phyloP scores from a whole-genome alignment of 2,797 vertebrate species.

The Peromyscus aztecus region DNA sequence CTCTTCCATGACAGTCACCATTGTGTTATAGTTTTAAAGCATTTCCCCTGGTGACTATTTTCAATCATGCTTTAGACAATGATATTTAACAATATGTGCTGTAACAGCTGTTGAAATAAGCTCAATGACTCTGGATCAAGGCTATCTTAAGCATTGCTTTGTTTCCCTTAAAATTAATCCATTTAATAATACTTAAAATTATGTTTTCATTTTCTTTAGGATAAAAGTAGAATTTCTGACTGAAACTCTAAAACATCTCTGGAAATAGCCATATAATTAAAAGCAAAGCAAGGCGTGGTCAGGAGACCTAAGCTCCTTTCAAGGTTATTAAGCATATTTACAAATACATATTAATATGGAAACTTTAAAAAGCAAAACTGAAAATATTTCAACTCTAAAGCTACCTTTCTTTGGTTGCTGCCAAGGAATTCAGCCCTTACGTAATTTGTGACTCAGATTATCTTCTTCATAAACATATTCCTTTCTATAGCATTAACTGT shows the following conservation, averaged over 20 bases:
- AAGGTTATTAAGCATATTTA: conserved; percentile 43
- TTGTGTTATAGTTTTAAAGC: neutral
- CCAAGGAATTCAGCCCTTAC: neutral
- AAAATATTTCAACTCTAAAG: conserved; percentile 53
- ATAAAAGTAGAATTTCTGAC: conserved; percentile 42
- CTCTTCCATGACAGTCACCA: neutral
- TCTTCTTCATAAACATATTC: conserved; percentile 63
- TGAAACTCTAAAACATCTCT: conserved; percentile 6
- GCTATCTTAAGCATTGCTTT: neutral
- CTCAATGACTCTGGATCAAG: neutral
- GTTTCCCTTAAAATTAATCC: conserved; percentile 19
- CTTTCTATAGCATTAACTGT: conserved; percentile 68
- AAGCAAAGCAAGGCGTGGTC: neutral
- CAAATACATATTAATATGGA: conserved; percentile 19
- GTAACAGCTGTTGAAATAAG: conserved; percentile 30
- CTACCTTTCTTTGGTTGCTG: conserved; percentile 26
- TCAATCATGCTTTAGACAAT: neutral
- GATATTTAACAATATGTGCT: conserved; percentile 15
- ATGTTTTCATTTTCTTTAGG: conserved; percentile 43
- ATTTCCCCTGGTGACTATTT: neutral
- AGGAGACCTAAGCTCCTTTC: neutral
- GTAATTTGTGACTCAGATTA: conserved; percentile 65
- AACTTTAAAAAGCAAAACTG: conserved; percentile 58
- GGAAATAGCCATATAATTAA: conserved; percentile 34
- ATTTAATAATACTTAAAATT: conserved; percentile 17